These are phyloP conservation scores for Thrips palmi DNA, from an alignment of 1,140 invertebrate genomes.

Conservation along the genomic window DNA sequence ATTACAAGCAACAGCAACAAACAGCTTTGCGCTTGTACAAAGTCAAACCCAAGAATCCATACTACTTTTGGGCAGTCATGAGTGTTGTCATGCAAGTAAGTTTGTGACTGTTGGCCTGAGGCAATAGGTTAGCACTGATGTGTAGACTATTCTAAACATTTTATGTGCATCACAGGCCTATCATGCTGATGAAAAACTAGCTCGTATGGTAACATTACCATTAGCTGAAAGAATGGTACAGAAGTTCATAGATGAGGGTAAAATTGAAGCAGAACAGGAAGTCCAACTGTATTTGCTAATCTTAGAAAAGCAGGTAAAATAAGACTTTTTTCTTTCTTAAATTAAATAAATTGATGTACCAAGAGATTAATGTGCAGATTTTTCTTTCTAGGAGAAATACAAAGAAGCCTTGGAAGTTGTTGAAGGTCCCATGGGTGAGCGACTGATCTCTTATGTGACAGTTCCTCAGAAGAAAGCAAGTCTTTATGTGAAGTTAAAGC, in stretches of 20 bases:
- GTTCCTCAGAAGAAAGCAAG: slow-evolving; percentile 47
- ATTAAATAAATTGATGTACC: slow-evolving; percentile 1
- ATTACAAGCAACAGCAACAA: slow-evolving; percentile 82
- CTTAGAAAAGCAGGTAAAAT: slow-evolving; percentile 44
- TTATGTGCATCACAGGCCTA: slow-evolving; percentile 22
- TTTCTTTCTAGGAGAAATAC: slow-evolving; percentile 41
- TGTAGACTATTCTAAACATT: neutral
- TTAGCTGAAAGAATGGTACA: slow-evolving; percentile 65
- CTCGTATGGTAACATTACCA: slow-evolving; percentile 43
- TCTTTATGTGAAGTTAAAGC: slow-evolving; percentile 48
- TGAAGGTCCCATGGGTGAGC: slow-evolving; percentile 48
- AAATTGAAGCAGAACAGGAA: slow-evolving; percentile 86
- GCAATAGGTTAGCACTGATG: neutral
- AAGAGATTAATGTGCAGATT: neutral
- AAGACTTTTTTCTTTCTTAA: neutral
- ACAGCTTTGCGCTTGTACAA: slow-evolving; percentile 80
- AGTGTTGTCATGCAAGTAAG: slow-evolving; percentile 75
- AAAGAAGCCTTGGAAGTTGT: slow-evolving; percentile 64
- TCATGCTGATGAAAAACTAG: slow-evolving; percentile 17
- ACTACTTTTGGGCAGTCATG: slow-evolving; percentile 96
- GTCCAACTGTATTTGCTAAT: slow-evolving; percentile 82
- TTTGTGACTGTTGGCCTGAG: neutral
- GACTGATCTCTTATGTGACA: slow-evolving; percentile 33
- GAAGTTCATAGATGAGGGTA: slow-evolving; percentile 74
- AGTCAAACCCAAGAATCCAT: slow-evolving; percentile 81